Conservation (phyloP, 1,140 invertebrate species). For the Formica selysi region DNA sequence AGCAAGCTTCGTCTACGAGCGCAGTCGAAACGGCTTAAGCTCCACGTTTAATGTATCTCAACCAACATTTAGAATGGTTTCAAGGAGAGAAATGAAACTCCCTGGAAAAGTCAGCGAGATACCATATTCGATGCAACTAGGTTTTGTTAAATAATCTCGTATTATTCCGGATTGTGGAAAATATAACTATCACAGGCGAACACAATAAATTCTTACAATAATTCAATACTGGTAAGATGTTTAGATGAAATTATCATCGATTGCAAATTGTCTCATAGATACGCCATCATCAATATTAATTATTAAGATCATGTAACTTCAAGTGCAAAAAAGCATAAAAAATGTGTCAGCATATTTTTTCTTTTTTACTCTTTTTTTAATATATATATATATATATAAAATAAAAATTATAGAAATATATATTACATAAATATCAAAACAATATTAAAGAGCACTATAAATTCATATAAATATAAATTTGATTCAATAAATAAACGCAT, state of each 20-base stretch:
- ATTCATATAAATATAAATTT: neutral
- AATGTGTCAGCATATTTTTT: neutral
- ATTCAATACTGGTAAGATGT: neutral
- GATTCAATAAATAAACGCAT: neutral
- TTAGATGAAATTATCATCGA: constrained; percentile 1
- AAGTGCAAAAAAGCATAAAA: neutral
- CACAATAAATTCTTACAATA: neutral
- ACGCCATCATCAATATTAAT: neutral
- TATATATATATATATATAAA: neutral
- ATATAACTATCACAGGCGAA: neutral
- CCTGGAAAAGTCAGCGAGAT: constrained; percentile 21
- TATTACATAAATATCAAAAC: neutral
- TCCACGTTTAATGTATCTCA: constrained; percentile 34
- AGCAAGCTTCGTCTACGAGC: constrained; percentile 34
- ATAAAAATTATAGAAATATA: neutral
- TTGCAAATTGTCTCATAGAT: neutral
- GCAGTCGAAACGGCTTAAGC: constrained; percentile 23
- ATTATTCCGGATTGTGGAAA: neutral
- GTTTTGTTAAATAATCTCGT: constrained; percentile 8
- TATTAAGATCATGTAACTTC: neutral
- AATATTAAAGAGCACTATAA: neutral
- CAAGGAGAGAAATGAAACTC: constrained; percentile 29
- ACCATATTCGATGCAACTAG: neutral
- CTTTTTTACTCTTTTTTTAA: neutral
- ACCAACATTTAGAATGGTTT: neutral